Percentiles rank a stretch among this genome's conserved stretches.
Conservation (phyloP, 1,140 invertebrate species). For the Tetramorium parvispinum region DNA sequence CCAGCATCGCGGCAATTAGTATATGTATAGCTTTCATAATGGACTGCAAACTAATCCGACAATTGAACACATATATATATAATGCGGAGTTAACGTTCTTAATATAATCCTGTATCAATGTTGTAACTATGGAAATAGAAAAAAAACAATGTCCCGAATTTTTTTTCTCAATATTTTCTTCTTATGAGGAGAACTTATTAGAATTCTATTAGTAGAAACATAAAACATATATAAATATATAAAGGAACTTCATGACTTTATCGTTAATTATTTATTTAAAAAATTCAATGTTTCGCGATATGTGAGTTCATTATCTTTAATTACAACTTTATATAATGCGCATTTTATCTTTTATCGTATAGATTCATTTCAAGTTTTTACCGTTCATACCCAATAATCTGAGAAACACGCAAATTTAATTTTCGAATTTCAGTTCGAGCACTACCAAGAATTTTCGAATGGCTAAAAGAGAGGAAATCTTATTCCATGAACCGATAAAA, state of each 20-base stretch:
- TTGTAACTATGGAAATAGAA: not conserved
- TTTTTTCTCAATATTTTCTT: not conserved
- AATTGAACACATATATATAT: not conserved
- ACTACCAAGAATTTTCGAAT: not conserved
- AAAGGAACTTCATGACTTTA: not conserved
- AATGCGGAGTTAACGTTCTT: not conserved
- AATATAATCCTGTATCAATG: not conserved
- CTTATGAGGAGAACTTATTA: too few species aligned
- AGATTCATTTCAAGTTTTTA: not conserved
- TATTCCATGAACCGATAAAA: not conserved
- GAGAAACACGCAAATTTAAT: not conserved
- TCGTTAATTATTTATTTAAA: not conserved
- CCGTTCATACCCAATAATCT: not conserved
- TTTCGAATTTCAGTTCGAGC: not conserved
- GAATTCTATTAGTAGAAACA: too few species aligned
- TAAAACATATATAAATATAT: too few species aligned
- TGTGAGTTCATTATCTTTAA: not conserved
- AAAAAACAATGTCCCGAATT: not conserved
- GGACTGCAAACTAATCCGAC: not conserved
- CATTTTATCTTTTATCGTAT: not conserved
- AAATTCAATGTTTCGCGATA: not conserved
- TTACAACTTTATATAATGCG: not conserved
- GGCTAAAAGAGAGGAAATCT: not conserved
- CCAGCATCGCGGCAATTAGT: constrained; percentile 40
- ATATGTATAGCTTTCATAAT: constrained; percentile 16